Percentiles rank a stretch among this genome's conserved stretches.
These are phyloP conservation scores for Euleptes europaea DNA, from an alignment of 2,113 vertebrate genomes.

Conservation along the genomic window DNA sequence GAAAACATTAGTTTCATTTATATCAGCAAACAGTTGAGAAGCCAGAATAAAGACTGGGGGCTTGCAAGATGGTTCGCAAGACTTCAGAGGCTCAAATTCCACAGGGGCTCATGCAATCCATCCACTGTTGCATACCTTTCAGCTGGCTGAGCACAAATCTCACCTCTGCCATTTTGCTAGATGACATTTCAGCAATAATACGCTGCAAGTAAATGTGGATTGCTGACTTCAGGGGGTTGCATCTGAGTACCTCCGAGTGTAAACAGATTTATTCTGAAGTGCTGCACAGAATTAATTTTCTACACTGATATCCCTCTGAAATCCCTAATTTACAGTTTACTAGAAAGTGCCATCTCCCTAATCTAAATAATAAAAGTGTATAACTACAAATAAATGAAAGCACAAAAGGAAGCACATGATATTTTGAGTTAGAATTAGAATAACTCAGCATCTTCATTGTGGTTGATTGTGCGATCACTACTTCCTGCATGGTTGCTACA, in stretches of 20 bases:
- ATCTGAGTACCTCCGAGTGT: slow-evolving; percentile 7
- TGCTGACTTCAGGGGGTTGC: slow-evolving; percentile 29
- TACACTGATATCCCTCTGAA: slow-evolving; percentile 35
- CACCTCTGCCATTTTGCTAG: slow-evolving; percentile 11
- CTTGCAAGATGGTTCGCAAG: background rate
- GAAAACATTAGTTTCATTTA: background rate
- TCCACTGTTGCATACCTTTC: background rate
- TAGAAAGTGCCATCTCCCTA: slow-evolving; percentile 17
- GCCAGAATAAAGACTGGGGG: background rate
- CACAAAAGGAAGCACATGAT: slow-evolving; percentile 26
- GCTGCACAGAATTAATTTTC: slow-evolving; percentile 36
- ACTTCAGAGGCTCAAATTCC: background rate
- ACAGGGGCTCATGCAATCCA: background rate
- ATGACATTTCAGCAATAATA: slow-evolving; percentile 12
- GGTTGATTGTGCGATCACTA: background rate
- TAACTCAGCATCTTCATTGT: background rate
- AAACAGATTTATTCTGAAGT: slow-evolving; percentile 37
- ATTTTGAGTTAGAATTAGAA: slow-evolving; percentile 5
- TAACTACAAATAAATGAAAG: slow-evolving; percentile 37
- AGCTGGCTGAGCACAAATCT: slow-evolving; percentile 7
- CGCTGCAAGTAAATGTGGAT: background rate
- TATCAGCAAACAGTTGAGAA: background rate
- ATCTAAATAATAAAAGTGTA: slow-evolving; percentile 36
- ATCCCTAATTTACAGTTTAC: slow-evolving; percentile 44
- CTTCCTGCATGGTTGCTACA: background rate